Percentiles rank a stretch among this genome's conserved stretches.
phyloP scores from a whole-genome alignment of 2,888 invertebrate genomes.

The Taphrorychus bicolor region DNA sequence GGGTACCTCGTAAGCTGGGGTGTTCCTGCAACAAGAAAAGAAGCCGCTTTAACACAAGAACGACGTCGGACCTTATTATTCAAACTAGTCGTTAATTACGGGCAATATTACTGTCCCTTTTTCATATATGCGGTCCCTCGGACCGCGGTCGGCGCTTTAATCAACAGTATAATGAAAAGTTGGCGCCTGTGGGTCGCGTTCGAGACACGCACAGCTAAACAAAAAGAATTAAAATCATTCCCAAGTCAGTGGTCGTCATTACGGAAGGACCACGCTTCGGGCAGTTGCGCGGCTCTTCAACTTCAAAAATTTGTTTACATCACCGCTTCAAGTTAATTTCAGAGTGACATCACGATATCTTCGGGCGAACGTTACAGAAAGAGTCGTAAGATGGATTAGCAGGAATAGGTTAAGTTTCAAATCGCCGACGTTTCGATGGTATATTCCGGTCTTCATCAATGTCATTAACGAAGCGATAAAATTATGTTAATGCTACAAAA shows the following conservation, averaged over 20 bases:
- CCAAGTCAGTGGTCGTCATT: conserved; percentile 35
- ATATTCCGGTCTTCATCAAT: too few relatives aligned
- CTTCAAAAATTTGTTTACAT: background rate
- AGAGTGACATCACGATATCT: background rate
- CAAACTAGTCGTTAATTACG: conserved; percentile 34
- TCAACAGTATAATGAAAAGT: conserved; percentile 58
- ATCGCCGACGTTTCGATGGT: too few relatives aligned
- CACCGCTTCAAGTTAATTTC: background rate
- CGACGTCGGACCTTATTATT: conserved; percentile 10
- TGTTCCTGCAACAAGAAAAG: conserved; percentile 78
- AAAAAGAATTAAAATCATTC: conserved; percentile 51
- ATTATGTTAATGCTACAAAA: too few relatives aligned
- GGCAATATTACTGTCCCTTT: conserved; percentile 28
- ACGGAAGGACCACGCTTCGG: conserved; percentile 32
- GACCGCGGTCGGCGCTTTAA: conserved; percentile 37
- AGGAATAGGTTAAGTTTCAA: too few relatives aligned
- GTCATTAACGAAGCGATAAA: too few relatives aligned
- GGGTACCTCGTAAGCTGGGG: conserved; percentile 91
- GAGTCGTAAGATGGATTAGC: too few relatives aligned
- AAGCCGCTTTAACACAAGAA: background rate
- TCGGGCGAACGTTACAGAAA: too few relatives aligned
- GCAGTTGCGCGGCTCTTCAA: conserved; percentile 3
- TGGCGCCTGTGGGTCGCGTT: conserved; percentile 59
- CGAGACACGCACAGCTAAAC: conserved; percentile 58
- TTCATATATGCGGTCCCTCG: conserved; percentile 19